Base-by-base conservation (phyloP, 2,113 vertebrate species). In the Phyllopteryx taeniolatus region DNA sequence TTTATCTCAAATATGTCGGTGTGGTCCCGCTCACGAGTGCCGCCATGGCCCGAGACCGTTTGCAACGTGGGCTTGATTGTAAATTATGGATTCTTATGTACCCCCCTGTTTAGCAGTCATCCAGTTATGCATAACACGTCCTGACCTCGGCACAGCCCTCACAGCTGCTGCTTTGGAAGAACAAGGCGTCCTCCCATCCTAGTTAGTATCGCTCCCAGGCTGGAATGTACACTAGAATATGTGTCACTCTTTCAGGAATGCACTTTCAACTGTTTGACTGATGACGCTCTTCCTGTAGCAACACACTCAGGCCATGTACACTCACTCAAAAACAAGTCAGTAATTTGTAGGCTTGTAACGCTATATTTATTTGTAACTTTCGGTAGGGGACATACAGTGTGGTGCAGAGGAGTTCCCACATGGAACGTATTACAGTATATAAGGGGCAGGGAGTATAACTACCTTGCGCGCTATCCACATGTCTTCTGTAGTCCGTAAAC, bases 1-100 rank as follows among this genome's bases (percentile, higher is more conserved):
- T 92, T 91, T 90, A 90, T 92, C 85, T 90, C 79, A 90, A 91
- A 91, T 89, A 91, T 84, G 89, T 89, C 89, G 90, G 88, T 91
- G 92, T 92, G 92, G 93, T 90, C 90, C 89, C 80, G 75, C 35
- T 65, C 80, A 76, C 71, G 17, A 74, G 72, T 82, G 83, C 60
- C 77, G 79, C 79, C 78, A 81, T 87, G 86, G 85, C 86, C 81
- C 17, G 15, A 8, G 3, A 42, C 39, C 67, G 70, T 88, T 85
- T 87, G 79, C 76, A 71, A 84, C 81, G 85, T 87, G 70, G 65
- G 68, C 71, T 67, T 77, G 78, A 84, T 84, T 80, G 70, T 87
- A 91, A 87, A 89, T 91, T 84, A 83, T 87, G 84, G 87, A 85
- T 86, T 82, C 73, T 72, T 79, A 80, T 75, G 69, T 85, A 75